Percentiles rank a stretch among this genome's conserved stretches.
phyloP scores from a whole-genome alignment of 2,888 invertebrate genomes.

The Bhutanitis thaidina region DNA sequence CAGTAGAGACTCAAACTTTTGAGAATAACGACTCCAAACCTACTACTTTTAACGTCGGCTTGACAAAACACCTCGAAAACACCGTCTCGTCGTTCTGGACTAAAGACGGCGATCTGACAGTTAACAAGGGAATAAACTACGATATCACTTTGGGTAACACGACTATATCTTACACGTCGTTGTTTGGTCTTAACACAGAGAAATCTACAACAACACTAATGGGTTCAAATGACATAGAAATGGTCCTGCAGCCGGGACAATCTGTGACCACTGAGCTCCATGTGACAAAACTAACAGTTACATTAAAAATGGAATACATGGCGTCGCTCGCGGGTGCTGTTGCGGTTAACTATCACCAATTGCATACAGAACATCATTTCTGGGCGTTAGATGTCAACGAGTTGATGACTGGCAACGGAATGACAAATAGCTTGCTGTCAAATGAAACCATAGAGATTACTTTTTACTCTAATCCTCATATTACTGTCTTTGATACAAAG shows the following conservation, averaged over 20 bases:
- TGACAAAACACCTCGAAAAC: constrained; percentile 31
- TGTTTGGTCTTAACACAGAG: constrained; percentile 24
- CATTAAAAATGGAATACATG: constrained; percentile 37
- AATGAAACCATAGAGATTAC: constrained; percentile 35
- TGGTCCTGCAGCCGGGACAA: constrained; percentile 35
- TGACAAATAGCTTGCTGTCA: constrained; percentile 21
- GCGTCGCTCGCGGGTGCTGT: constrained; percentile 35
- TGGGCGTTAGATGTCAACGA: constrained; percentile 36
- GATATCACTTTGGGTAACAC: constrained; percentile 27
- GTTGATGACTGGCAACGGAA: constrained; percentile 27
- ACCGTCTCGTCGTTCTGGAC: constrained; percentile 34
- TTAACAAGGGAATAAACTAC: constrained; percentile 30
- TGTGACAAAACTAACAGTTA: constrained; percentile 32
- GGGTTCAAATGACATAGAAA: constrained; percentile 24
- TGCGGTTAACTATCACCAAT: constrained; percentile 32
- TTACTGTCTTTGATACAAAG: constrained; percentile 23
- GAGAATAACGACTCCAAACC: constrained; percentile 29
- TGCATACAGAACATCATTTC: constrained; percentile 40
- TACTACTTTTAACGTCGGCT: constrained; percentile 30
- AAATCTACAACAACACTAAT: constrained; percentile 27
- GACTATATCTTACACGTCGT: constrained; percentile 27
- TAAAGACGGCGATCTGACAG: constrained; percentile 25
- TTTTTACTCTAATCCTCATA: constrained; percentile 32
- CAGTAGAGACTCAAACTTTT: constrained; percentile 29
- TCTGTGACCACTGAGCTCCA: constrained; percentile 30